Percentiles rank a stretch among this genome's conserved stretches.
These are phyloP conservation scores for Drosophila eugracilis DNA, from an alignment of 1,140 invertebrate genomes.

Conservation along the genomic window DNA sequence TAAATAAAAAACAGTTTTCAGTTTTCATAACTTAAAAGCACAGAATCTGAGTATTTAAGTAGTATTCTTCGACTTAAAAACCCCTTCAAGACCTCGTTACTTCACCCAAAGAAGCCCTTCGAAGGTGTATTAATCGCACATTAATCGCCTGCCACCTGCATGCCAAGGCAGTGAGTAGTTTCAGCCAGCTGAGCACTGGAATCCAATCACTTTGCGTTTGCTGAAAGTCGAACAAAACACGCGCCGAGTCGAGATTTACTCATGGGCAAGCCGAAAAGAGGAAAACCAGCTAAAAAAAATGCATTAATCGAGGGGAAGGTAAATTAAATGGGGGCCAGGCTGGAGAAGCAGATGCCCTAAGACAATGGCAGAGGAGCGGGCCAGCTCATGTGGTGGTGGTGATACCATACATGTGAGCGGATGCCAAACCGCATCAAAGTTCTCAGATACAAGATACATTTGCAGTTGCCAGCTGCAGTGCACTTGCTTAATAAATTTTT, in stretches of 20 bases:
- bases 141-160: slow-evolving; percentile 6
- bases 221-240: slow-evolving; percentile 55
- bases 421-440: slow-evolving; percentile 74
- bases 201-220: slow-evolving; percentile 63
- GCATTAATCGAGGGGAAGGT: slow-evolving; percentile 44
- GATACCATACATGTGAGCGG: slow-evolving; percentile 23
- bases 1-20: too few species aligned
- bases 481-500: slow-evolving; percentile 77
- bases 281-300: slow-evolving; percentile 10
- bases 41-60: too few species aligned
- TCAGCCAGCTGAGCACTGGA: slow-evolving; percentile 12
- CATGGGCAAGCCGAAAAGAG: slow-evolving; percentile 31
- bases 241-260: slow-evolving; percentile 31
- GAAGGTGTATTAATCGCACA: neutral
- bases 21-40: too few species aligned
- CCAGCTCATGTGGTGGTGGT: slow-evolving; percentile 38
- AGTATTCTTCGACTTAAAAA: too few species aligned
- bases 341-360: slow-evolving; percentile 17
- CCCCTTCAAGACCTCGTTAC: too few species aligned
- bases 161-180: slow-evolving; percentile 18
- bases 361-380: slow-evolving; percentile 55
- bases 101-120: too few species aligned
- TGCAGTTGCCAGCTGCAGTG: slow-evolving; percentile 62
- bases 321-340: slow-evolving; percentile 26
- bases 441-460: slow-evolving; percentile 36